Conservation (phyloP, 2,888 invertebrate genomes). For the Bombylius discolor region DNA sequence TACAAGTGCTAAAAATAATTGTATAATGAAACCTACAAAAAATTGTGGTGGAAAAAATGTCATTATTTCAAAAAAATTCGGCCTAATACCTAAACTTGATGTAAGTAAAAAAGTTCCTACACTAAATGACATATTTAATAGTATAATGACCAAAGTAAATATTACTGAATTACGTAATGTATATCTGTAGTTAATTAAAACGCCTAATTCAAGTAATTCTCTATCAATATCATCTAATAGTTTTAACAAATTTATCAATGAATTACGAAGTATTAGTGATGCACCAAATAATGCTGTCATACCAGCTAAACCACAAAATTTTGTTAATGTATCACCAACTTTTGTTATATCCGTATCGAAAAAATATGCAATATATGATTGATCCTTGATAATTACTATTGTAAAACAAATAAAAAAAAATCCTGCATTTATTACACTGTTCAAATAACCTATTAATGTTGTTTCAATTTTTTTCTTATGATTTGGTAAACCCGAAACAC, state of each 20-base stretch:
- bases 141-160: constrained; percentile 19
- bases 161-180: constrained; percentile 24
- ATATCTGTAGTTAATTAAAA: constrained; percentile 24
- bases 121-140: constrained; percentile 23
- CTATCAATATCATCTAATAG: constrained; percentile 26
- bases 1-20: constrained; percentile 4
- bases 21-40: constrained; percentile 17
- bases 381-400: constrained; percentile 23
- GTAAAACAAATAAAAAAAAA: constrained; percentile 24
- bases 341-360: constrained; percentile 30
- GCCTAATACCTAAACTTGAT: not conserved
- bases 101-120: constrained; percentile 17
- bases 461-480: not conserved
- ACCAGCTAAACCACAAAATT: constrained; percentile 28
- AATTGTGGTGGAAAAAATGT: constrained; percentile 26
- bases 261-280: constrained; percentile 24
- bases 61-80: constrained; percentile 14
- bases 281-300: constrained; percentile 27
- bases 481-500: not conserved
- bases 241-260: constrained; percentile 23
- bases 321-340: constrained; percentile 29
- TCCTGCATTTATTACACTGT: not conserved
- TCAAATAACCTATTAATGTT: not conserved
- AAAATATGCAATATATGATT: constrained; percentile 31
- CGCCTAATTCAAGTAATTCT: constrained; percentile 24